Conservation (phyloP, 1,140 invertebrate species). For the Drosophila prosaltans region DNA sequence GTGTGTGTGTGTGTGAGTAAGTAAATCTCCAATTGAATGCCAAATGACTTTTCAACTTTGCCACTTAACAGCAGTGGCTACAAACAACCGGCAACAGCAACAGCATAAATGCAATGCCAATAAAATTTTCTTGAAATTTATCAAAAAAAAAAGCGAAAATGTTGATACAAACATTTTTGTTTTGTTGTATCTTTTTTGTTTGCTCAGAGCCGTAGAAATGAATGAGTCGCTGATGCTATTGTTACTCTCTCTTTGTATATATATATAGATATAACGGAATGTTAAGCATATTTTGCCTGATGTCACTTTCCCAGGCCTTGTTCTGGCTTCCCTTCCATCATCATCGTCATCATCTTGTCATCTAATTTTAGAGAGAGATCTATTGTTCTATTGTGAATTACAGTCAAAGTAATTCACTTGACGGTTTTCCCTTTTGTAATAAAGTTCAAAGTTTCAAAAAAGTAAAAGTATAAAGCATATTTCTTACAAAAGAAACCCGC, state of each 20-base stretch:
- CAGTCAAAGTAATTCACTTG: neutral
- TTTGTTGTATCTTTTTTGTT: constrained; percentile 31
- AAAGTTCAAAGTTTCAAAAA: constrained; percentile 4
- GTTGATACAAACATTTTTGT: constrained; percentile 7
- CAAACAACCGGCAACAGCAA: constrained; percentile 22
- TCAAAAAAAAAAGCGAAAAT: constrained; percentile 3
- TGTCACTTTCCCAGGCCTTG: neutral
- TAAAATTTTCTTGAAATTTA: constrained; percentile 31
- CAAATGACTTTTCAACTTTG: constrained; percentile 75
- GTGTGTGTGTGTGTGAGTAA: constrained; percentile 32
- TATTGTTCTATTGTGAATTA: constrained; percentile 10
- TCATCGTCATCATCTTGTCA: neutral
- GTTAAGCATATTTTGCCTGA: constrained; percentile 9
- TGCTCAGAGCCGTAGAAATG: constrained; percentile 24
- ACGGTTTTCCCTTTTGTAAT: constrained; percentile 7
- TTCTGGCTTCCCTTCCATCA: neutral
- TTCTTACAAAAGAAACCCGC: neutral
- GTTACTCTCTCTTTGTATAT: neutral
- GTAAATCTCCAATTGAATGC: constrained; percentile 63
- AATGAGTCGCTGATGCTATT: constrained; percentile 1
- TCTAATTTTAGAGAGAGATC: constrained; percentile 3
- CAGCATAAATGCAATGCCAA: constrained; percentile 41
- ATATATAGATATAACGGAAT: neutral
- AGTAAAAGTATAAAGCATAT: neutral
- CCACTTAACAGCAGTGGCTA: neutral